Base-by-base conservation (phyloP, 53 echinoderm and acorn worm species). In the Apostichopus leukothele region DNA sequence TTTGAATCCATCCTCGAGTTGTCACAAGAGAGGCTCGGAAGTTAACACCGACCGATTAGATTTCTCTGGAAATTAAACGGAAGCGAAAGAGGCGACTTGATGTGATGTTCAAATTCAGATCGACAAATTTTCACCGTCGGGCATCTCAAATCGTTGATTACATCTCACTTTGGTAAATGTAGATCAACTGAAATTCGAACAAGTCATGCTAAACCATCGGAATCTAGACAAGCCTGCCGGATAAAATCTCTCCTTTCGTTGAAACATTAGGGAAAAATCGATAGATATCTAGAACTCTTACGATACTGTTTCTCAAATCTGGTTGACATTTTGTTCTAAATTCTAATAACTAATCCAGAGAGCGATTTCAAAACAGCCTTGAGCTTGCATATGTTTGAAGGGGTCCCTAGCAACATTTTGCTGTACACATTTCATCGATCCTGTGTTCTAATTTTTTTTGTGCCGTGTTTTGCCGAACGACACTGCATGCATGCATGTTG, bases 141-240 rank as follows among this genome's bases (percentile, higher is more conserved):
- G 52, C 57, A 81, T 81, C 19, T 59, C 21, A 81, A 81, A 81
- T 81, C 59, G 81, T 81, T 81, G 81, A 59, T 81, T 81, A 81
- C 81, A 81, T 81, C 81, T 81, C 81, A 81, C 81, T 81, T 52
- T 53, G 39, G 81, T 81, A 81, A 81, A 81, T 81, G 81, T 81
- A 81, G 81, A 81, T 81, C 81, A 81, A 81, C 81, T 81, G 81
- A 81, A 81, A 81, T 81, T 81, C 81, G 81, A 81, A 81, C 81
- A 59, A 81, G 81, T 81, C 81, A 81, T 59, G 52, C 81, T 81
- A 54, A 54, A 81, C 54, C 54, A 22, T 55, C 51, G 54, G 39
- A 81, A 81, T 54, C 54, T 54, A 79, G 54, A 54, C n/a, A 79
- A 79, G 79, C 79, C 79, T 79, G 53, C 52, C 20, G 52, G 79